Evolutionary conservation across 2,113 vertebrate genomes (phyloP).

Genomic region (Epinephelus cyanopodus): DNA sequence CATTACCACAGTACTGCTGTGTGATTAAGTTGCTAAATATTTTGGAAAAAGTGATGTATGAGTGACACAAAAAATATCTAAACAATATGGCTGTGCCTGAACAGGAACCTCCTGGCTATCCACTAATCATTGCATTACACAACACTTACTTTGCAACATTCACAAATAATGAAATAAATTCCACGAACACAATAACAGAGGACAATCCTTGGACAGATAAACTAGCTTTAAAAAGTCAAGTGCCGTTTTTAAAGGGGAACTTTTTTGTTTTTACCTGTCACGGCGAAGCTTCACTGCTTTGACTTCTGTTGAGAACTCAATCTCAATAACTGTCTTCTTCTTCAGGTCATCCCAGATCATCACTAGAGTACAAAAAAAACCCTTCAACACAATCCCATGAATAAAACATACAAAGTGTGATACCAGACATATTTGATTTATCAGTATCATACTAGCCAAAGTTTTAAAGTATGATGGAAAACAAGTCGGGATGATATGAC

Average conservation of each 20-base stretch:
- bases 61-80: not conserved
- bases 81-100: not conserved
- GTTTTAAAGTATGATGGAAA: not conserved
- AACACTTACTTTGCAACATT: not conserved
- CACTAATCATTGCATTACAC: not conserved
- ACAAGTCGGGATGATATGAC: not conserved
- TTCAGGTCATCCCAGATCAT: conserved; percentile 99
- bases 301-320: conserved; percentile 98
- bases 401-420: not conserved
- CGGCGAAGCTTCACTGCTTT: conserved; percentile 97
- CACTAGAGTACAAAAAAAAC: conserved; percentile 80
- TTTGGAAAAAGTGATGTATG: not conserved
- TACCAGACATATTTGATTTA: not conserved
- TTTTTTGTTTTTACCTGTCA: conserved; percentile 86
- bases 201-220: not conserved
- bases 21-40: not conserved
- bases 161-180: not conserved
- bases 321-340: conserved; percentile 99
- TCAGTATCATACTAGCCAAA: not conserved
- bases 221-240: no score
- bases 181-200: not conserved
- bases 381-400: not conserved
- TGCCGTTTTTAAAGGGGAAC: no score
- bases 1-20: not conserved
- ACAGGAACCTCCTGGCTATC: not conserved